phyloP scores from a whole-genome alignment of 1,140 invertebrate species.

The Drosophila nannoptera region DNA sequence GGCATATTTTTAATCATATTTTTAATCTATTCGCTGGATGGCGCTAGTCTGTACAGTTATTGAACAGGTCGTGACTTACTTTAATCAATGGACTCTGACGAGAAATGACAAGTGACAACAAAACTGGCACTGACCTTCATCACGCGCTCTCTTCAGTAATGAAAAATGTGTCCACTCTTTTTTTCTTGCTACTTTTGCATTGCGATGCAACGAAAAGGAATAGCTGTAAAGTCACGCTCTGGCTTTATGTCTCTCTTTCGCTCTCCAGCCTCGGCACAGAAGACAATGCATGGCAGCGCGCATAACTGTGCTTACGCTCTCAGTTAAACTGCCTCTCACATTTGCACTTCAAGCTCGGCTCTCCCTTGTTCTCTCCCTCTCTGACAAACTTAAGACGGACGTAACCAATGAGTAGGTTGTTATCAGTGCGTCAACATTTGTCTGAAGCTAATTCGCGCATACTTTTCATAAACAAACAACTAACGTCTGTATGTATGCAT shows the following conservation, averaged over 20 bases:
- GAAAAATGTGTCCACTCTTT: too few species aligned
- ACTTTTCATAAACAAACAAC: conserved; percentile 71
- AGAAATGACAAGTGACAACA: conserved; percentile 16
- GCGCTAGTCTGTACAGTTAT: conserved; percentile 20
- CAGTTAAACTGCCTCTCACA: conserved; percentile 2
- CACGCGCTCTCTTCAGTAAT: conserved; percentile 16
- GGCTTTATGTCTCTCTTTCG: too few species aligned
- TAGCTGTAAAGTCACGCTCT: conserved; percentile 17
- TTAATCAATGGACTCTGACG: conserved; percentile 24
- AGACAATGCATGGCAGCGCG: not conserved
- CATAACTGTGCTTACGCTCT: conserved; percentile 23
- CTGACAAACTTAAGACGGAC: conserved; percentile 28
- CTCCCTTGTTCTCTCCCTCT: not conserved
- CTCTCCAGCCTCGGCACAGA: too few species aligned
- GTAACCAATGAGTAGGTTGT: conserved; percentile 36
- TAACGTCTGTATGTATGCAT: conserved; percentile 18
- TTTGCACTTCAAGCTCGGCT: conserved; percentile 22
- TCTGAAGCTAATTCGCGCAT: conserved; percentile 41
- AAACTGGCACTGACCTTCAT: conserved; percentile 42
- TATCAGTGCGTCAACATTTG: conserved; percentile 61
- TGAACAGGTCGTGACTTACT: conserved; percentile 25
- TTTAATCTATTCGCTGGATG: not conserved
- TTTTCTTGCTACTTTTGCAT: not conserved
- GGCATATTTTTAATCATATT: conserved; percentile 9
- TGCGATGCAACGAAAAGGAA: not conserved